Conservation (phyloP, 2,797 vertebrate species). For the Pagetopsis macropterus region DNA sequence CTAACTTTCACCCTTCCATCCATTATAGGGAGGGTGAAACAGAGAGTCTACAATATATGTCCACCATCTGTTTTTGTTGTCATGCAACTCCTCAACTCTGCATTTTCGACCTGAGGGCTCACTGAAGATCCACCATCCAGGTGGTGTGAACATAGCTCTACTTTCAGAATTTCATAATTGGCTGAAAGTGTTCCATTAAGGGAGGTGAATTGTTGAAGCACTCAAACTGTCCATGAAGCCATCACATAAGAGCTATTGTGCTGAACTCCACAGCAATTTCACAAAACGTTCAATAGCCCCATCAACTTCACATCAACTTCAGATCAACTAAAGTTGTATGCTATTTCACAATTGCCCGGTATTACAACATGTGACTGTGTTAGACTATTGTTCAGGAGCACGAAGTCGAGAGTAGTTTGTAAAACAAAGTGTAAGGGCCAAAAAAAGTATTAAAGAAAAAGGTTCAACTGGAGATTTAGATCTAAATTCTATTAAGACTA, state of each 20-base stretch:
- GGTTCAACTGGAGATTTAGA: background rate
- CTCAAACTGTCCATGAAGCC: slow-evolving; percentile 37
- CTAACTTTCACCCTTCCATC: slow-evolving; percentile 6
- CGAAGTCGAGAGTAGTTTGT: slow-evolving; percentile 8
- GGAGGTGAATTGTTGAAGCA: slow-evolving; percentile 34
- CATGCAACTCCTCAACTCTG: slow-evolving; percentile 28
- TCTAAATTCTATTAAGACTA: slow-evolving; percentile 2
- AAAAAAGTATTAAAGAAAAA: slow-evolving; percentile 16
- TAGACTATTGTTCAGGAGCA: slow-evolving; percentile 22
- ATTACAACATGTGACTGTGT: background rate
- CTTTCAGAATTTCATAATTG: slow-evolving; percentile 27
- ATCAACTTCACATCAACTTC: background rate
- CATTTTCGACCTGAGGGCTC: slow-evolving; percentile 48
- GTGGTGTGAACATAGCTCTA: slow-evolving; percentile 47
- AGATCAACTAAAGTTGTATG: slow-evolving; percentile 4
- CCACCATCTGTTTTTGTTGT: slow-evolving; percentile 43
- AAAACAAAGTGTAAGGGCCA: background rate
- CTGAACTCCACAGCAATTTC: slow-evolving; percentile 11
- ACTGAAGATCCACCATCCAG: slow-evolving; percentile 49
- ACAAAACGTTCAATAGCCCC: slow-evolving; percentile 22
- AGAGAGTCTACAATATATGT: slow-evolving; percentile 7
- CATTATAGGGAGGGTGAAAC: slow-evolving; percentile 3
- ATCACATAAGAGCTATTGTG: slow-evolving; percentile 20
- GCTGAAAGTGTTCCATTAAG: slow-evolving; percentile 26
- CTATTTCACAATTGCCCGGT: slow-evolving; percentile 13